Percentiles rank a stretch among this genome's conserved stretches.
phyloP scores from a whole-genome alignment of 2,888 invertebrate species.

The Trachelus iudaicus region DNA sequence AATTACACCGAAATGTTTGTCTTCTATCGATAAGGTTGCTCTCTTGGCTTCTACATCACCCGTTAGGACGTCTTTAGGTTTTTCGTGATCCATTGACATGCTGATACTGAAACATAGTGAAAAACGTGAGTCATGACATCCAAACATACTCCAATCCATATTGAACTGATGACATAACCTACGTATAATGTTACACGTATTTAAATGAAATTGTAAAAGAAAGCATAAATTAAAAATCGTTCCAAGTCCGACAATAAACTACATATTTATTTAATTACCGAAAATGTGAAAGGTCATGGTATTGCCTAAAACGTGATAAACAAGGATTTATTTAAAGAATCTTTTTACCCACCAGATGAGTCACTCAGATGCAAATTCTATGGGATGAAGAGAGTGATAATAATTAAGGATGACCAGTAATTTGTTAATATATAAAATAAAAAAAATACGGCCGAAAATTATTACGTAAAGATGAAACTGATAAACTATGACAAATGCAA shows the following conservation, averaged over 20 bases:
- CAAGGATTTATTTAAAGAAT: background rate
- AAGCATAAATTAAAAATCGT: background rate
- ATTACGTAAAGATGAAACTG: slow-evolving; percentile 10
- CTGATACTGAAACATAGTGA: background rate
- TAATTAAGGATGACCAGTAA: background rate
- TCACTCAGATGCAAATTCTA: background rate
- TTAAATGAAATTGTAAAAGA: background rate
- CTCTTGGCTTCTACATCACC: slow-evolving; percentile 12
- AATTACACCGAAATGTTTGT: slow-evolving; percentile 24
- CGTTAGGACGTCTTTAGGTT: background rate
- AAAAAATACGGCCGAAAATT: background rate
- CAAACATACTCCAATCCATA: slow-evolving; percentile 7
- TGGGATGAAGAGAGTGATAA: background rate
- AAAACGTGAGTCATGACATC: background rate
- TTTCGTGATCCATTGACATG: background rate
- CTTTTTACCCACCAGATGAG: background rate
- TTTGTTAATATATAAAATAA: background rate
- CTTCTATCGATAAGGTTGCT: slow-evolving; percentile 21
- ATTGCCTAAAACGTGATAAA: background rate
- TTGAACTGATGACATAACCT: slow-evolving; percentile 17
- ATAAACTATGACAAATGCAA: slow-evolving; percentile 20
- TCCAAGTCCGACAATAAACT: too few relatives aligned
- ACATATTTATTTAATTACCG: background rate
- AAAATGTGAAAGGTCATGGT: background rate
- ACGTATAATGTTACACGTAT: background rate